Evolutionary conservation across 2,888 invertebrate genomes (phyloP), one percentile per base, ranked within the genome.

Genomic region (Kuschelorhynchus macadamiae): DNA sequence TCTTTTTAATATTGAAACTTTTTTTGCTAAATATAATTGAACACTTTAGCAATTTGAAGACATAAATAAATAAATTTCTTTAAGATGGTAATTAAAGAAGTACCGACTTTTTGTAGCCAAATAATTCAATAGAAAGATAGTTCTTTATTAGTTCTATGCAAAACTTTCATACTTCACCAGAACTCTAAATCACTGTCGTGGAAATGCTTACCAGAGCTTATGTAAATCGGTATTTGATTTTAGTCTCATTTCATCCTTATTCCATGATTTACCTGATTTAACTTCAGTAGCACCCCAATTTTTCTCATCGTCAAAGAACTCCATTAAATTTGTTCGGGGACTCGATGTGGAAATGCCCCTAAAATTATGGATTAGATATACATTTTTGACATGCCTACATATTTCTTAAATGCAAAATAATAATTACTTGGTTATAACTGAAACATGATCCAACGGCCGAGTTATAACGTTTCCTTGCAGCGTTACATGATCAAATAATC

Each of bases 151-250:
- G n/a, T n/a, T n/a, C n/a, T n/a, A n/a, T n/a, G n/a, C n/a, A n/a
- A n/a, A n/a, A n/a, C n/a, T n/a, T n/a, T n/a, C n/a, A n/a, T n/a
- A n/a, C n/a, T n/a, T n/a, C n/a, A n/a, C n/a, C n/a, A n/a, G n/a
- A n/a, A n/a, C n/a, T n/a, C n/a, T n/a, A n/a, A n/a, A n/a, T n/a
- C n/a, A n/a, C n/a, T n/a, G n/a, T n/a, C n/a, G n/a, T n/a, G n/a
- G n/a, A 36, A 50, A 56, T 11, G 3, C 60, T 55, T 87, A 97
- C 98, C 99, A 99, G 66, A 99, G 85, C 85, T 98, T 97, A 82
- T 99, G 99, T 63, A 99, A 87, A 84, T 99, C 99, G 52, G 90
- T 86, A 81, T 97, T 98, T 47, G 96, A 96, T 84, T 98, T 99
- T 49, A 98, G 89, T 78, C 99, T 87, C 16, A 99, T 85, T 83